Percentiles rank a stretch among this genome's conserved stretches.
These are phyloP conservation scores for Ariolimax columbianus DNA, from an alignment of 2,888 invertebrate genomes.

Conservation along the genomic window DNA sequence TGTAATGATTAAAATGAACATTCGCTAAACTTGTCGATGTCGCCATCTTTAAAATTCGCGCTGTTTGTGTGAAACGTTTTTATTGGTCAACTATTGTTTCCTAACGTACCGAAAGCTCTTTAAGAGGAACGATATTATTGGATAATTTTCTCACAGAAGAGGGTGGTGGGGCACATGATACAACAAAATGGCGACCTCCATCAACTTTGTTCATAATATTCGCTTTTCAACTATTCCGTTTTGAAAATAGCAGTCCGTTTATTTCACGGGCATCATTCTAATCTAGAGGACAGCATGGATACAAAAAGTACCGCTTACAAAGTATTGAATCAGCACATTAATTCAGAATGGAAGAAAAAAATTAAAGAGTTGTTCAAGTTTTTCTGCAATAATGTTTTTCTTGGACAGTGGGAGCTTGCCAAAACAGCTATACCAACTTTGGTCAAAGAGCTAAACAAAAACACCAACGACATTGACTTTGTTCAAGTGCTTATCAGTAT, in stretches of 20 bases:
- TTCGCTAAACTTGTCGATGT: background rate
- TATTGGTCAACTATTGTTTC: constrained; percentile 42
- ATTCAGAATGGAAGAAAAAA: constrained; percentile 13
- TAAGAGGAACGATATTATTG: constrained; percentile 17
- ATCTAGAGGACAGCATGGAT: constrained; percentile 1
- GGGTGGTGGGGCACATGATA: constrained; percentile 50
- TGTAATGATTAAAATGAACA: background rate
- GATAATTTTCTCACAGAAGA: constrained; percentile 1
- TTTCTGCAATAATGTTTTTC: constrained; percentile 74
- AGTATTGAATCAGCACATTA: constrained; percentile 23
- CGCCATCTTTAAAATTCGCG: constrained; percentile 27
- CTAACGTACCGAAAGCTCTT: background rate
- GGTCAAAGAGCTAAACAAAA: constrained; percentile 21
- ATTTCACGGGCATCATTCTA: background rate
- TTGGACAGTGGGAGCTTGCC: constrained; percentile 77
- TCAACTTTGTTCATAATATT: background rate
- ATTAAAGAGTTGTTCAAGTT: constrained; percentile 54
- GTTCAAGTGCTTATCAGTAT: constrained; percentile 64
- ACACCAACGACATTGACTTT: constrained; percentile 54
- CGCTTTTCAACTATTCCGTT: background rate
- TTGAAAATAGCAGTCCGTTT: background rate
- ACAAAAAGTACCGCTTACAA: constrained; percentile 7
- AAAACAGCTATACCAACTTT: constrained; percentile 55
- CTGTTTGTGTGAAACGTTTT: background rate
- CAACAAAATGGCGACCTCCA: constrained; percentile 57